These are phyloP conservation scores for Dinocampus coccinellae DNA, from an alignment of 2,888 invertebrate genomes.

Conservation along the genomic window DNA sequence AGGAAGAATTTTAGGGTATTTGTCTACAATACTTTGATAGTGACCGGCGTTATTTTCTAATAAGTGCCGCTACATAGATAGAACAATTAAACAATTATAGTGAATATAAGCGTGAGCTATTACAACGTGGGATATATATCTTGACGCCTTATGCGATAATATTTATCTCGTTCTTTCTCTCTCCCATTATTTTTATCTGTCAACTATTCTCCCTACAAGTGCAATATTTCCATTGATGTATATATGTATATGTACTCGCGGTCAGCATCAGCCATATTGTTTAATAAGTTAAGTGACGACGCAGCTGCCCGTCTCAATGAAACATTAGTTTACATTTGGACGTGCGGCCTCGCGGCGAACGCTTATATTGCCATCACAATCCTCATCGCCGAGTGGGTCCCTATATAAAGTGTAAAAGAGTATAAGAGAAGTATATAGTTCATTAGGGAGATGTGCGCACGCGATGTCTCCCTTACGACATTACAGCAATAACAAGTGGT, in stretches of 20 bases:
- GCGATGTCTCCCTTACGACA: conserved; percentile 43
- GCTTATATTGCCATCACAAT: conserved; percentile 30
- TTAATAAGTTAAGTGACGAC: conserved; percentile 69
- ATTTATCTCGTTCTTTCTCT: not conserved
- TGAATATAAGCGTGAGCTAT: conserved; percentile 25
- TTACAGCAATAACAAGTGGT: conserved; percentile 33
- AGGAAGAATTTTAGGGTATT: not conserved
- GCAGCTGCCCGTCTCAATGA: conserved; percentile 68
- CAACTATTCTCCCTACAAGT: not conserved
- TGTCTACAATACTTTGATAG: conserved; percentile 9
- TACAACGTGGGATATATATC: not conserved
- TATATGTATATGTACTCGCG: conserved; percentile 30
- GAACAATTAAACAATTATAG: conserved; percentile 58
- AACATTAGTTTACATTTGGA: conserved; percentile 66
- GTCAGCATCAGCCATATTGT: conserved; percentile 59
- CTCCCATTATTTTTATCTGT: not conserved
- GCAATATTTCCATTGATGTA: conserved; percentile 39
- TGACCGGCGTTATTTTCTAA: not conserved
- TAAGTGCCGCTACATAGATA: conserved; percentile 36
- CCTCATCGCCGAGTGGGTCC: conserved; percentile 15
- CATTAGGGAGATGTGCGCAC: conserved; percentile 48
- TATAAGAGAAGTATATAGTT: conserved; percentile 36
- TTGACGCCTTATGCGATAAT: conserved; percentile 2
- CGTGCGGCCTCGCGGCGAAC: conserved; percentile 40
- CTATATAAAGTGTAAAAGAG: conserved; percentile 11